Conservation (phyloP, 2,113 vertebrate genomes). For the Promerops cafer region DNA sequence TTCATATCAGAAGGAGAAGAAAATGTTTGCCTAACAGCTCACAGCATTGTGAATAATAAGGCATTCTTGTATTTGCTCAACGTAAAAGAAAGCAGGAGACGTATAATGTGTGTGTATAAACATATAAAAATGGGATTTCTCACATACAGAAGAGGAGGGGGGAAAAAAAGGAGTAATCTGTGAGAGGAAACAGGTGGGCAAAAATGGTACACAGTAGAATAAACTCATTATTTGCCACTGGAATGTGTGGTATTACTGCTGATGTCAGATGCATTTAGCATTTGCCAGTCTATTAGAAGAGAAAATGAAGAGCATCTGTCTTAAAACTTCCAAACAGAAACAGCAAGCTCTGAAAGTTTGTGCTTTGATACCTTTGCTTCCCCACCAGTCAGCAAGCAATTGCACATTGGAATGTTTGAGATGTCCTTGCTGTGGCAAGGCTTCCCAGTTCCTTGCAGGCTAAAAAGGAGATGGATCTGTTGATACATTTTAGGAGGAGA, state of each 20-base stretch:
- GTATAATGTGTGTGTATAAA: background rate
- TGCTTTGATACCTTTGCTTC: background rate
- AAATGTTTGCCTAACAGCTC: background rate
- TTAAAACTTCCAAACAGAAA: background rate
- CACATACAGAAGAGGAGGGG: background rate
- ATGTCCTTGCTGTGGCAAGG: background rate
- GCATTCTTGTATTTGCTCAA: background rate
- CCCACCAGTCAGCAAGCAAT: background rate
- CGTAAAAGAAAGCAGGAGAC: background rate
- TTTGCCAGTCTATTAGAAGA: background rate
- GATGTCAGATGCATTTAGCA: background rate
- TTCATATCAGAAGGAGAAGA: background rate
- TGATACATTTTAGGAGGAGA: background rate
- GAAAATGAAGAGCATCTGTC: background rate
- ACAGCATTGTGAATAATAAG: background rate
- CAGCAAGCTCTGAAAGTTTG: background rate
- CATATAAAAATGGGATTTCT: background rate
- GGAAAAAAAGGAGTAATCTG: background rate
- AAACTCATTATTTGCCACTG: background rate
- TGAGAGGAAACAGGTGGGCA: background rate
- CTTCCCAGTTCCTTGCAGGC: background rate
- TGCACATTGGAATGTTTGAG: background rate
- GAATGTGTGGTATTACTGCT: background rate
- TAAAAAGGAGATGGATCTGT: background rate
- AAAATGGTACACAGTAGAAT: background rate